A percentile compares a stretch with the other conserved stretches of the same genome.
Conservation (phyloP, 2,888 invertebrate species). For the Phortica okadai region DNA sequence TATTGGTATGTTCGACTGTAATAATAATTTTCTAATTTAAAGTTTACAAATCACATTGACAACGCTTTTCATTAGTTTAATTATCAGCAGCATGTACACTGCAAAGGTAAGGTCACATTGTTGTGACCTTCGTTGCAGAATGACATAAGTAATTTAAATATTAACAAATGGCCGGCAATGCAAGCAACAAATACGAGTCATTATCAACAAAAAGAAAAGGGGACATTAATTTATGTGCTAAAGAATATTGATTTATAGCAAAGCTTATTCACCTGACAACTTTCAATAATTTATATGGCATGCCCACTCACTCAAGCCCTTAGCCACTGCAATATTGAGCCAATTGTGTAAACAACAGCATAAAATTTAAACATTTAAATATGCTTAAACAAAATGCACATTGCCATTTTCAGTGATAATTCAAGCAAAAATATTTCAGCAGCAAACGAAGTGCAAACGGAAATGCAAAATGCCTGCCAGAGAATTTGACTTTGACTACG, state of each 20-base stretch:
- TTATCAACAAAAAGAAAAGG: neutral
- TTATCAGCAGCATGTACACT: too few species aligned
- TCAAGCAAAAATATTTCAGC: neutral
- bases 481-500: neutral
- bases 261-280: neutral
- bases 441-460: conserved; percentile 31
- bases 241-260: neutral
- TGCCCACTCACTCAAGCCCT: neutral
- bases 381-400: neutral
- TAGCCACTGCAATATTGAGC: neutral
- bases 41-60: too few species aligned
- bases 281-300: neutral
- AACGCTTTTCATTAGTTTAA: too few species aligned
- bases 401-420: neutral
- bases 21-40: too few species aligned
- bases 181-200: neutral
- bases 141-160: too few species aligned
- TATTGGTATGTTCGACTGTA: too few species aligned
- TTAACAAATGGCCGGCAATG: neutral
- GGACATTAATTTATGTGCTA: neutral
- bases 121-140: too few species aligned
- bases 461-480: conserved; percentile 21
- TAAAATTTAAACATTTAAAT: neutral
- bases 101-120: too few species aligned
- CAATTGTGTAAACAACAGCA: neutral